Evolutionary conservation across 1,140 invertebrate species (phyloP).

Genomic region (Octopus bimaculoides): DNA sequence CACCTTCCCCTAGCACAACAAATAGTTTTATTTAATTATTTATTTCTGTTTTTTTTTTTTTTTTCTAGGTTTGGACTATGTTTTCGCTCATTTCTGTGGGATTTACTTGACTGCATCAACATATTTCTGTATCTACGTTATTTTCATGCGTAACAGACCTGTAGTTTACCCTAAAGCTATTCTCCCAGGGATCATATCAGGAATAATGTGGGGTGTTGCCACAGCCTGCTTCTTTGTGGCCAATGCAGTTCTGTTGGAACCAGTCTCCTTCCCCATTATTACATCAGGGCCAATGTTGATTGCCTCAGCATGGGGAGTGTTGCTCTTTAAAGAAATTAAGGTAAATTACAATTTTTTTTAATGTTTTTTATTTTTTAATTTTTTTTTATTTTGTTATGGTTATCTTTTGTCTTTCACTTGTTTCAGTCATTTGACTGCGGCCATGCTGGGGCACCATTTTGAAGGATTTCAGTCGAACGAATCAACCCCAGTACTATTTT

Average conservation of each 20-base stretch:
- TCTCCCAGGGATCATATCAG: constrained; percentile 56
- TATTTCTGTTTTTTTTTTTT: constrained; percentile 14
- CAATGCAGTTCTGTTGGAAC: constrained; percentile 54
- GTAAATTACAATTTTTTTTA: constrained; percentile 25
- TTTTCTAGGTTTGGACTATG: constrained; percentile 56
- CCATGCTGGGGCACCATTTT: too few relatives aligned
- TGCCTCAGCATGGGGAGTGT: constrained; percentile 45
- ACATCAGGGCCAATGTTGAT: constrained; percentile 45
- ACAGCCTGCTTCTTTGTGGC: constrained; percentile 57
- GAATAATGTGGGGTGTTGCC: constrained; percentile 58
- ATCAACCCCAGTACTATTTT: too few relatives aligned
- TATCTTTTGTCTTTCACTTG: too few relatives aligned
- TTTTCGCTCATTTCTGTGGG: constrained; percentile 58
- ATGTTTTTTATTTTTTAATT: neutral
- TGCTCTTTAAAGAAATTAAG: constrained; percentile 49
- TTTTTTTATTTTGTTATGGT: neutral
- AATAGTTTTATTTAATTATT: too few relatives aligned
- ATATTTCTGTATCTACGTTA: constrained; percentile 55
- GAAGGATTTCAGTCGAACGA: too few relatives aligned
- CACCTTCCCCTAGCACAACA: too few relatives aligned
- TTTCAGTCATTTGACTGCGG: too few relatives aligned
- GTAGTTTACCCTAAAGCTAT: constrained; percentile 54
- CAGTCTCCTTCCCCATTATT: constrained; percentile 58
- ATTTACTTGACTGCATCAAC: constrained; percentile 55
- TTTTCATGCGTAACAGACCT: constrained; percentile 52